Evolutionary conservation across 2,888 invertebrate species (phyloP), one percentile per base, ranked within the genome.

Genomic region (Drosophila limbata): DNA sequence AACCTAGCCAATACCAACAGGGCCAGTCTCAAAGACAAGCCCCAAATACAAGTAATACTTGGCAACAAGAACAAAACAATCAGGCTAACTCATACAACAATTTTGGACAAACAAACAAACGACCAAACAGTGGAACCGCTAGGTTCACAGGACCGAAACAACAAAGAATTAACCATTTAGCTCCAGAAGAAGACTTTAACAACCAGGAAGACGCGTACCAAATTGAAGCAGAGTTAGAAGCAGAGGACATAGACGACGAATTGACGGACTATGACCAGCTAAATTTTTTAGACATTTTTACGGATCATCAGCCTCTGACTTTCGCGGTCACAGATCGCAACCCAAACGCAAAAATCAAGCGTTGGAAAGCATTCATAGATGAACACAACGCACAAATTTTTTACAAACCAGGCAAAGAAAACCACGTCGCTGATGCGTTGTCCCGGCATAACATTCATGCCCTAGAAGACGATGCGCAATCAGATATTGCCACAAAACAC

Each of bases 261-360:
- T 15, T 2, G 4, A 21, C n/a, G 0, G 45, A 45, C 5, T 17
- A 39, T 40, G 59, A 60, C n/a, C 13, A 13, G 11, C n/a, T 42
- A 10, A 33, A 60, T 50, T 60, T 60, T 60, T 42, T 33, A 33
- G 60, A 11, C 19, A 25, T 25, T 25, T 25, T 25, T 25, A 25
- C 25, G 5, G 25, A 25, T 25, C 25, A 25, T 1, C 25, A 25
- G 25, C 25, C 25, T 5, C 25, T 25, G 25, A 25, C 25, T 25
- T 25, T 25, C 25, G 25, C 25, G 25, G 25, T 25, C 25, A 5
- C 25, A 25, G 25, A 25, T 25, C 25, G 25, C 25, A 25, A 6
- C 5, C 5, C 25, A 25, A 25, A 25, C 5, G 25, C 25, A 25
- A 25, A 25, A 25, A 25, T 25, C 5, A 5, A 25, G 25, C 25